Evolutionary conservation across 2,113 vertebrate genomes (phyloP), one percentile per base, ranked within the genome.

Genomic region (Epinephelus lanceolatus): DNA sequence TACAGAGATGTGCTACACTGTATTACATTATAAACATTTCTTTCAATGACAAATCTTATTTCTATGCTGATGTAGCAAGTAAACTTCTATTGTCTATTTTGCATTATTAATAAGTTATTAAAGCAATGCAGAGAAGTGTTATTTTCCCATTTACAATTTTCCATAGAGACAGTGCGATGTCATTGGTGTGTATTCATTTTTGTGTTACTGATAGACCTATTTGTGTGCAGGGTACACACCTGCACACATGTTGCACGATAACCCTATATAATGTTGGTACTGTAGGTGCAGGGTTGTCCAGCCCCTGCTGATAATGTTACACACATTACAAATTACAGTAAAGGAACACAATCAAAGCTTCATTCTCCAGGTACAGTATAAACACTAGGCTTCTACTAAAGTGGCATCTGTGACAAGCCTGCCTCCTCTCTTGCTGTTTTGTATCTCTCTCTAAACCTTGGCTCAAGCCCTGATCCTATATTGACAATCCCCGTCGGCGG

Each of bases 31-130:
- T 49, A 69, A 27, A 55, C 25, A n/a, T 52, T 68, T 57, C n/a
- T 71, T 53, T 71, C 53, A 82, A 53, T 65, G 62, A 76, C n/a
- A 76, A 85, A 88, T 68, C 42, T 72, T 18, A 81, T 85, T 67
- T 78, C 2, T 56, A 73, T 71, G 8, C 53, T 42, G 65, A 13
- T 12, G 23, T 37, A 69, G 25, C 15, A 17, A 42, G 33, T 30
- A 10, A 53, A 27, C 27, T 45, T 11, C 25, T 37, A 52, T 17
- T 27, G 6, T 68, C 56, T 55, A 53, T 60, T 52, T 27, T 62
- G 13, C 6, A 56, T 49, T 33, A 85, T 81, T 60, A 76, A 76
- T 80, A 51, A 42, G 23, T 30, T 67, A 71, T 53, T 75, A 45
- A 72, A 72, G 37, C 37, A 71, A 61, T 10, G 49, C 13, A 71